These are phyloP conservation scores for Calliphora vomitoria DNA, from an alignment of 2,888 invertebrate species.

Conservation along the genomic window DNA sequence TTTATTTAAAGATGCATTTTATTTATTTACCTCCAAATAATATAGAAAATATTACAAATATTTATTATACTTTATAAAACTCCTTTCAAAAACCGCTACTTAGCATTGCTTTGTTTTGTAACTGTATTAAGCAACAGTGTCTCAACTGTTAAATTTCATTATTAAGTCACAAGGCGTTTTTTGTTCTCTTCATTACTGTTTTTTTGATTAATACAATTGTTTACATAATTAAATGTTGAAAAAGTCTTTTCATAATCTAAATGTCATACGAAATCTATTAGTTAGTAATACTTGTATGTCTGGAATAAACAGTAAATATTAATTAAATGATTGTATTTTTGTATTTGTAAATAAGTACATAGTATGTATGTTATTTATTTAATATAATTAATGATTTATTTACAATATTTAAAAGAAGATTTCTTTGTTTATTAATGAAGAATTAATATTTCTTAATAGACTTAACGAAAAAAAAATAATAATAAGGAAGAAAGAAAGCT, in stretches of 20 bases:
- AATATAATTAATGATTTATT: constrained; percentile 43
- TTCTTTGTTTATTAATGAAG: constrained; percentile 32
- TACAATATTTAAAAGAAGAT: constrained; percentile 3
- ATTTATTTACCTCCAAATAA: too few relatives aligned
- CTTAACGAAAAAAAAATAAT: background rate
- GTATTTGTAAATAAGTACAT: constrained; percentile 9
- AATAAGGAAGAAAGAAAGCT: background rate
- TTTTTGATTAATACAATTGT: constrained; percentile 1
- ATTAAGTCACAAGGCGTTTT: constrained; percentile 8
- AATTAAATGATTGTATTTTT: constrained; percentile 45
- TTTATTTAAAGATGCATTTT: too few relatives aligned
- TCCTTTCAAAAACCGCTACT: background rate
- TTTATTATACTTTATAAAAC: too few relatives aligned
- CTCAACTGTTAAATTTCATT: constrained; percentile 4
- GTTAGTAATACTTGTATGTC: constrained; percentile 18
- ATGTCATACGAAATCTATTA: constrained; percentile 28
- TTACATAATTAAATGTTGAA: constrained; percentile 41
- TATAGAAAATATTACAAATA: too few relatives aligned
- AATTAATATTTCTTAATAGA: background rate
- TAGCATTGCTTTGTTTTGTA: background rate
- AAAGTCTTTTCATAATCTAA: background rate
- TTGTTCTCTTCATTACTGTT: background rate
- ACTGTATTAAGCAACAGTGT: background rate
- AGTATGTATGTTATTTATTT: constrained; percentile 16
- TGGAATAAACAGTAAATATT: constrained; percentile 20